phyloP scores from a whole-genome alignment of 1,140 invertebrate species.

The Plutomurus gul region DNA sequence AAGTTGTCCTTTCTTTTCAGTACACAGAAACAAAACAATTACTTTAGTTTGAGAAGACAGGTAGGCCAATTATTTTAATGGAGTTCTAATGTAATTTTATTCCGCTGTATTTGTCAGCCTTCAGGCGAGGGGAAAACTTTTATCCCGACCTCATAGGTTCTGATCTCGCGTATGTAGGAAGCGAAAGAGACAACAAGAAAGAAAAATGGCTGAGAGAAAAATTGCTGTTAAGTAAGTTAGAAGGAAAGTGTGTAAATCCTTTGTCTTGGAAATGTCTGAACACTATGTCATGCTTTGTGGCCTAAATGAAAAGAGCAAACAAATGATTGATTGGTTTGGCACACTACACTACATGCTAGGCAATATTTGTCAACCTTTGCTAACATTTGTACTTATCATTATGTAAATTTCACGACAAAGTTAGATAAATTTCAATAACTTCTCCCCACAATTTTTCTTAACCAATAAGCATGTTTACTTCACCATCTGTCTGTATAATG shows the following conservation, averaged over 20 bases:
- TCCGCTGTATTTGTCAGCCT: neutral
- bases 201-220: too few relatives aligned
- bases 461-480: neutral
- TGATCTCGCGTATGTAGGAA: neutral
- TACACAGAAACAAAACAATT: conserved; percentile 27
- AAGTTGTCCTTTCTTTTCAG: conserved; percentile 10
- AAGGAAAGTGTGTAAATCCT: neutral
- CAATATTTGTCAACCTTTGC: neutral
- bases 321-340: neutral
- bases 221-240: neutral
- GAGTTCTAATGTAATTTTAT: conserved; percentile 41
- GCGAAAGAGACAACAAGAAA: neutral
- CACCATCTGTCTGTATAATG: too few relatives aligned
- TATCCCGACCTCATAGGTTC: neutral
- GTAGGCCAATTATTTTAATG: conserved; percentile 45
- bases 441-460: neutral
- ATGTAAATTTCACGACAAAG: neutral
- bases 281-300: neutral
- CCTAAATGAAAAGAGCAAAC: neutral
- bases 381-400: conserved; percentile 10
- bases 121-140: neutral
- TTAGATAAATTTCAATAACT: neutral
- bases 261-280: neutral
- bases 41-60: conserved; percentile 43
- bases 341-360: neutral